Evolutionary conservation across 2,888 invertebrate species (phyloP).

Genomic region (Melanotus villosus): DNA sequence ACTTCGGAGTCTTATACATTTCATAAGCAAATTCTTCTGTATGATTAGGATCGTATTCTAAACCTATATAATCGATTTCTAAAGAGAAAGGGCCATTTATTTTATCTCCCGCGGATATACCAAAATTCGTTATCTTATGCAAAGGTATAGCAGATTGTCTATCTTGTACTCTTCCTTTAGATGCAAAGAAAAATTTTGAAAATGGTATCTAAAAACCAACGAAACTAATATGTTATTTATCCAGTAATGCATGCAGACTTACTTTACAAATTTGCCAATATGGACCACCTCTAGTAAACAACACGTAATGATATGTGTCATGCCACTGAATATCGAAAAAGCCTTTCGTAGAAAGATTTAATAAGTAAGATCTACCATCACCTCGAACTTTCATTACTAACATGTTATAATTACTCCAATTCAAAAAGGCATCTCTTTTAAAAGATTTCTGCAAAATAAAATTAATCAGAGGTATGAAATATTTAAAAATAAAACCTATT

Average conservation of each 20-base stretch:
- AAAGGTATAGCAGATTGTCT: constrained; percentile 77
- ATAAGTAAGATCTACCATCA: constrained; percentile 92
- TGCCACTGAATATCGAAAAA: constrained; percentile 91
- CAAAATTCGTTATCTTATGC: constrained; percentile 79
- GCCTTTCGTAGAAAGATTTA: constrained; percentile 84
- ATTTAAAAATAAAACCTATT: constrained; percentile 53
- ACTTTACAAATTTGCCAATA: constrained; percentile 97
- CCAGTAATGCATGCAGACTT: constrained; percentile 43
- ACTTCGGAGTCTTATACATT: constrained; percentile 82
- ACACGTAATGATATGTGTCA: constrained; percentile 87
- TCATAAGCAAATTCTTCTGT: constrained; percentile 94
- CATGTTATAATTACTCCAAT: constrained; percentile 86
- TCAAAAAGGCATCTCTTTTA: constrained; percentile 76
- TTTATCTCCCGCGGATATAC: constrained; percentile 86
- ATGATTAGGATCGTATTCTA: constrained; percentile 85
- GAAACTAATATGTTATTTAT: constrained; percentile 37
- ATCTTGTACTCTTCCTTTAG: constrained; percentile 91
- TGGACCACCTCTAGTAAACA: constrained; percentile 97
- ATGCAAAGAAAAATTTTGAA: constrained; percentile 88
- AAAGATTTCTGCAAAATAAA: constrained; percentile 81
- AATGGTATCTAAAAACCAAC: constrained; percentile 86
- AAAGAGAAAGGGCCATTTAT: constrained; percentile 88
- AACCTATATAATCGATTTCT: constrained; percentile 94
- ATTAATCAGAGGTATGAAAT: not conserved
- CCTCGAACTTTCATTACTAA: constrained; percentile 88